Evolutionary conservation across 2,888 invertebrate genomes (phyloP), one percentile per base, ranked within the genome.

Genomic region (Athalia rosae): DNA sequence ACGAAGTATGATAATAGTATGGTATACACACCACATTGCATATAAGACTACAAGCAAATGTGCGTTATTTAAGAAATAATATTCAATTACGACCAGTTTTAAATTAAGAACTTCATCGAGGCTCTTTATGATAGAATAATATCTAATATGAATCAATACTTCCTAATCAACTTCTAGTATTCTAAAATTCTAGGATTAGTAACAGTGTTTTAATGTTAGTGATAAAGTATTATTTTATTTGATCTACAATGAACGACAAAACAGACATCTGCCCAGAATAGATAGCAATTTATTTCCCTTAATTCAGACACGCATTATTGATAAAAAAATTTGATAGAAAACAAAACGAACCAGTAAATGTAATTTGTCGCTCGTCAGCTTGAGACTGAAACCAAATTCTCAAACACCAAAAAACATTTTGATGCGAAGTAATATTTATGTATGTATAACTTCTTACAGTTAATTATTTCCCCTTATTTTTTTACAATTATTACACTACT

Each of bases 11-110:
- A 56, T 71, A 58, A 71, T 71, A 58, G 7, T 58, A 28, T 71
- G 43, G 41, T 71, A 58, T 28, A 63, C 15, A 58, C 6, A 71
- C 58, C 71, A 71, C 71, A 71, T 45, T 43, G 56, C 43, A 7
- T 58, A 71, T 47, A 71, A 71, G 71, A 56, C 58, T 71, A 71
- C 71, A 71, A 71, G 71, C 71, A 71, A 71, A 71, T 71, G 71
- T 71, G 71, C 71, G 58, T 71, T 71, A 71, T 71, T 71, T 58
- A 58, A 53, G n/a, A 71, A 71, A 53, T 71, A 45, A 56, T 41
- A 2, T 64, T n/a, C 61, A 61, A 58, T 56, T 0, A 45, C 13
- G 8, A 47, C 64, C 13, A 64, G 47, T 43, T 43, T 47, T 13
- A 13, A 64, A 11, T 43, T 13, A 43, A 13, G 43, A 47, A 4